Base-by-base conservation (phyloP, 35 echinoderm and acorn worm genomes). In the Patiria miniata region DNA sequence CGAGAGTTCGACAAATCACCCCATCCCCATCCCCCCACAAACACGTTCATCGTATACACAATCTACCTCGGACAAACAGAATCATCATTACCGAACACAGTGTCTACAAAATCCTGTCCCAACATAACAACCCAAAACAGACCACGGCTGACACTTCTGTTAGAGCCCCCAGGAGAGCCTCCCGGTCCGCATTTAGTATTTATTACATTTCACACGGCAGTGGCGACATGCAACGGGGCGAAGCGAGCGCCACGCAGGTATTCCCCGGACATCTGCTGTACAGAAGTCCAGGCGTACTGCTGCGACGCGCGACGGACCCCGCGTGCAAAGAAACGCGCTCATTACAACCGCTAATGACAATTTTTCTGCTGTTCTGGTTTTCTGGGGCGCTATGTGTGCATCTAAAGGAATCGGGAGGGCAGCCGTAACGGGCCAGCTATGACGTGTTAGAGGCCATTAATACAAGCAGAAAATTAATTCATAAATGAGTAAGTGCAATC, bases 291-390 rank as follows among this genome's bases (percentile, higher is more conserved):
- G 4, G 12, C 42, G 42, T 6, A 47, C n/a, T 47, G 42, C 42
- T 47, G 42, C 12, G 42, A 47, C 42, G 12, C 42, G 42, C 12
- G 42, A 12, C 42, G 4, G 42, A 47, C 42, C 4, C 42, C 4
- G 42, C 42, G 4, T 26, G 65, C 29, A 23, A 18, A 23, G 30
- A n/a, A 68, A n/a, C 60, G 60, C 60, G n/a, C 7, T 73, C 65
- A 73, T 73, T 32, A 73, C 65, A 73, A n/a, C 34, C 29, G 29
- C 65, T 73, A 73, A 73, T 73, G 26, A 73, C 65, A 73, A 73
- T 73, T 73, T 73, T 73, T 73, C 65, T 73, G 65, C 65, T 73
- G 65, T 73, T 73, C 65, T 73, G 65, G 65, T 73, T 73, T 73
- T 73, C 34, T 10, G 26, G 65, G 42, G 42, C 42, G 42, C 42